Evolutionary conservation across 2,888 invertebrate genomes (phyloP).

Genomic region (Diachrysia chrysitis): DNA sequence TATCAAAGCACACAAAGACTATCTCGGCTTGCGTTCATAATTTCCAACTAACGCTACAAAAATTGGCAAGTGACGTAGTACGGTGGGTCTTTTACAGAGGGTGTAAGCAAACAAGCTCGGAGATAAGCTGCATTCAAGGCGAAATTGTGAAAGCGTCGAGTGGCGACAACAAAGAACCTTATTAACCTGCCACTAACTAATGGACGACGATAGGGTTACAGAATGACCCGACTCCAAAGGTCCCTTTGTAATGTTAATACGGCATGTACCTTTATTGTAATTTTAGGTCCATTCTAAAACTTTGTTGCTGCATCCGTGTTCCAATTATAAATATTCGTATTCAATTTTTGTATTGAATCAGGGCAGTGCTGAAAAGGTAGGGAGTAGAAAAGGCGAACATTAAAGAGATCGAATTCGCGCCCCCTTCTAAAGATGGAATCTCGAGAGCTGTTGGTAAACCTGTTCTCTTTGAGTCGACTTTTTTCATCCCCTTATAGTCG

Average conservation of each 20-base stretch:
- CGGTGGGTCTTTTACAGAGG: conserved; percentile 72
- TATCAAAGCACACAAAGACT: conserved; percentile 62
- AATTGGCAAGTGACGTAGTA: conserved; percentile 70
- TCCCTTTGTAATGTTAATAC: conserved; percentile 78
- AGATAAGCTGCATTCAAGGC: conserved; percentile 86
- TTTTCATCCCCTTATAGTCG: conserved; percentile 75
- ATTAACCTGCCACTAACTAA: conserved; percentile 86
- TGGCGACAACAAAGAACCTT: conserved; percentile 82
- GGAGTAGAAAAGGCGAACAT: conserved; percentile 60
- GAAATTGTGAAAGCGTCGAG: conserved; percentile 82
- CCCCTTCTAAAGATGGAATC: conserved; percentile 74
- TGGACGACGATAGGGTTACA: conserved; percentile 82
- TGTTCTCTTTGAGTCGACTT: conserved; percentile 75
- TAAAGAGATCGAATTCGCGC: conserved; percentile 78
- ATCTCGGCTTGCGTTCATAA: conserved; percentile 72
- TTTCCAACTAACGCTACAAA: conserved; percentile 81
- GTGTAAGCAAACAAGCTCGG: conserved; percentile 80
- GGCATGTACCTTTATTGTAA: conserved; percentile 66
- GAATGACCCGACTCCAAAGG: conserved; percentile 70
- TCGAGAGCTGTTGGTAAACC: conserved; percentile 69
- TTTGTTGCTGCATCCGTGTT: conserved; percentile 52
- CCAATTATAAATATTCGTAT: conserved; percentile 57
- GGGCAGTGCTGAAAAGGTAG: conserved; percentile 44
- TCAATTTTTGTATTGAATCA: conserved; percentile 44
- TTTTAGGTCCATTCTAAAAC: conserved; percentile 67